These are phyloP conservation scores for Drosophila borealis DNA, from an alignment of 2,888 invertebrate species.

Conservation along the genomic window DNA sequence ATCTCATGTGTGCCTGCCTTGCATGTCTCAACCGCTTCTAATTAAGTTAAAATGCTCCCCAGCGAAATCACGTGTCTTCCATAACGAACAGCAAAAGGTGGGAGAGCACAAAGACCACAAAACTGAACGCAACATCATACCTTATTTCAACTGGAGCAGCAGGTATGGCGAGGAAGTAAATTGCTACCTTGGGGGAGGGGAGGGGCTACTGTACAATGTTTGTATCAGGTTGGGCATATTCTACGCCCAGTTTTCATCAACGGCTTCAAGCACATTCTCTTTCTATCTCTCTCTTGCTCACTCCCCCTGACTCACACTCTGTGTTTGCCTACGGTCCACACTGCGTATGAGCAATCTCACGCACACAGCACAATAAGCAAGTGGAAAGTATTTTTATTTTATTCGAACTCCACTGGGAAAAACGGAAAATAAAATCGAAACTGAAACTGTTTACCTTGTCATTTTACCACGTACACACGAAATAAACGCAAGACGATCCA, in stretches of 20 bases:
- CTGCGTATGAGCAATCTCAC: conserved; percentile 68
- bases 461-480: conserved; percentile 21
- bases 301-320: background rate
- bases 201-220: conserved; percentile 5
- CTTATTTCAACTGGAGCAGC: conserved; percentile 18
- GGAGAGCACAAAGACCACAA: conserved; percentile 33
- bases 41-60: conserved; percentile 80
- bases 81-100: conserved; percentile 49
- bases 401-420: conserved; percentile 43
- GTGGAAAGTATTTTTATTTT: conserved; percentile 41
- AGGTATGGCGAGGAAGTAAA: conserved; percentile 26
- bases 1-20: conserved; percentile 8
- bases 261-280: conserved; percentile 27
- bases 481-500: background rate
- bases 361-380: conserved; percentile 23
- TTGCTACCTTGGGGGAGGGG: conserved; percentile 20
- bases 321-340: conserved; percentile 33
- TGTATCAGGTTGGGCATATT: conserved; percentile 33
- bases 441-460: conserved; percentile 53
- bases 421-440: conserved; percentile 55
- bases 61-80: conserved; percentile 73
- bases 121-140: conserved; percentile 42
- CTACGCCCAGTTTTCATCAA: conserved; percentile 40
- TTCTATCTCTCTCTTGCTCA: conserved; percentile 3
- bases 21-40: conserved; percentile 65